Evolutionary conservation across 2,113 vertebrate genomes (phyloP).

Genomic region (Pituophis catenifer): DNA sequence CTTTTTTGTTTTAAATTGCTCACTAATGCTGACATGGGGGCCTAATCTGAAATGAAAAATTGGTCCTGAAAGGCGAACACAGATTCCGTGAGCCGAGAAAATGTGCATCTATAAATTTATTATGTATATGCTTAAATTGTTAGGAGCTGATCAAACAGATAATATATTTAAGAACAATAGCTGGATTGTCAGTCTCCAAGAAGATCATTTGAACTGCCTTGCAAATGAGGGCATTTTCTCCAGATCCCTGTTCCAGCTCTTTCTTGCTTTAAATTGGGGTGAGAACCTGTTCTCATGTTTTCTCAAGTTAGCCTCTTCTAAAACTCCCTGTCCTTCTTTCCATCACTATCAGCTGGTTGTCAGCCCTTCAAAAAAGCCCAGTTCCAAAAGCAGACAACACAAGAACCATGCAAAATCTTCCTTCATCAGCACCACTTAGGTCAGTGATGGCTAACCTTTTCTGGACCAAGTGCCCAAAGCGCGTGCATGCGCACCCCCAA

Average conservation of each 20-base stretch:
- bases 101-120: constrained; percentile 53
- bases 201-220: constrained; percentile 42
- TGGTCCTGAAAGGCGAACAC: constrained; percentile 41
- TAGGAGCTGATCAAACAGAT: constrained; percentile 41
- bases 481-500: too few relatives aligned
- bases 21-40: constrained; percentile 20
- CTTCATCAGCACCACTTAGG: too few relatives aligned
- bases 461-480: too few relatives aligned
- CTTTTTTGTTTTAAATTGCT: neutral
- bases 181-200: constrained; percentile 40
- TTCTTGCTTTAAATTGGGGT: neutral
- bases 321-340: neutral
- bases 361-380: neutral
- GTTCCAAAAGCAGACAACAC: neutral
- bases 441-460: too few relatives aligned
- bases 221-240: constrained; percentile 8
- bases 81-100: constrained; percentile 42
- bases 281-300: neutral
- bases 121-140: constrained; percentile 48
- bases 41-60: constrained; percentile 39
- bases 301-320: neutral
- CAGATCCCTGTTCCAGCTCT: neutral
- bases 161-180: constrained; percentile 44
- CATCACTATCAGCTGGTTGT: neutral
- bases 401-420: neutral